phyloP scores from a whole-genome alignment of 2,797 vertebrate species.

The Muraenolepis orangiensis region DNA sequence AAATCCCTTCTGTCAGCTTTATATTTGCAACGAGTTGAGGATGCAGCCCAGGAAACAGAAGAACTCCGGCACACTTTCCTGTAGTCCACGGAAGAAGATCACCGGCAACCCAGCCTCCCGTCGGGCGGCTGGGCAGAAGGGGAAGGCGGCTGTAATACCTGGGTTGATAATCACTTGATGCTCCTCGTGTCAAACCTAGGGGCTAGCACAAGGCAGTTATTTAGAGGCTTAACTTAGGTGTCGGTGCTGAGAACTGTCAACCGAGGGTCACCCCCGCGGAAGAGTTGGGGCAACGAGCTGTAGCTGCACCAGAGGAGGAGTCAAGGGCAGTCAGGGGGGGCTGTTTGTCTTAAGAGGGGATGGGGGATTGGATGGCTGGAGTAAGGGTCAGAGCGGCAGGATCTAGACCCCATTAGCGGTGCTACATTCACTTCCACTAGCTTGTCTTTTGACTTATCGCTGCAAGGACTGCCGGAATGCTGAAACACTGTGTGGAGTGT shows the following conservation, averaged over 20 bases:
- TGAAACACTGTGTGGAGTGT: background rate
- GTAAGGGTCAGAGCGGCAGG: slow-evolving; percentile 58
- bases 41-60: slow-evolving; percentile 24
- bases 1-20: slow-evolving; percentile 22
- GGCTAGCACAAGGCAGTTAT: slow-evolving; percentile 55
- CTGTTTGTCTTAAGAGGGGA: slow-evolving; percentile 53
- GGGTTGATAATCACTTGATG: slow-evolving; percentile 68
- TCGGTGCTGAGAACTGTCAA: slow-evolving; percentile 67
- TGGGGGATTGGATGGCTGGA: slow-evolving; percentile 43
- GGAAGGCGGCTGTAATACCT: slow-evolving; percentile 40
- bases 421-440: slow-evolving; percentile 64
- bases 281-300: slow-evolving; percentile 46
- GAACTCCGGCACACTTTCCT: slow-evolving; percentile 36
- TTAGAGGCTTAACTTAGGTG: slow-evolving; percentile 42
- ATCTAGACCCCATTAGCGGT: slow-evolving; percentile 65
- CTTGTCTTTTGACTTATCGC: slow-evolving; percentile 53
- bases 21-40: slow-evolving; percentile 3
- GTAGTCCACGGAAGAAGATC: slow-evolving; percentile 35
- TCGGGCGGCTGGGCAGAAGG: slow-evolving; percentile 31
- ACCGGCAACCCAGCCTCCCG: slow-evolving; percentile 35
- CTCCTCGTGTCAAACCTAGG: slow-evolving; percentile 57
- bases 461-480: background rate
- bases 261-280: slow-evolving; percentile 52
- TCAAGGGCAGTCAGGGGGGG: slow-evolving; percentile 63
- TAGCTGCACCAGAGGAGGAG: slow-evolving; percentile 57